A percentile compares a stretch with the other conserved stretches of the same genome.
Evolutionary conservation across 2,113 vertebrate genomes (phyloP).

Genomic region (Romanogobio albipinnatus): DNA sequence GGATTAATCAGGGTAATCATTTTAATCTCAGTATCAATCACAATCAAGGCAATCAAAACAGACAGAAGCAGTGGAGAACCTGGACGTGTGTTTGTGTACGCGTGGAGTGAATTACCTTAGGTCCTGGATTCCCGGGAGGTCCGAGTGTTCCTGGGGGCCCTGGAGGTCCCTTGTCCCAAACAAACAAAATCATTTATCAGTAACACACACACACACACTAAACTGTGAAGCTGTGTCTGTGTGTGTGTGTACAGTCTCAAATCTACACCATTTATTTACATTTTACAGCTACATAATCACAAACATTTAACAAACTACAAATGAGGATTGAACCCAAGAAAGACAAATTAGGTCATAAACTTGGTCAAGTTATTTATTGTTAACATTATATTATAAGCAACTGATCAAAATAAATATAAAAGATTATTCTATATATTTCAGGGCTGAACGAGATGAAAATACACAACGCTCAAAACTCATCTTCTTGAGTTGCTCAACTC

Average conservation of each 20-base stretch:
- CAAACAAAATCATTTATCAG: constrained; percentile 51
- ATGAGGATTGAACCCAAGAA: neutral
- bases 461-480: neutral
- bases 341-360: neutral
- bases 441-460: neutral
- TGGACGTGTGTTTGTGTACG: constrained; percentile 16
- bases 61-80: constrained; percentile 18
- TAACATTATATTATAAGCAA: neutral
- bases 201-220: too few species aligned
- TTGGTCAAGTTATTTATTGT: neutral
- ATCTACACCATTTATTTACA: neutral
- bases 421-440: neutral
- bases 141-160: constrained; percentile 86
- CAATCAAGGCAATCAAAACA: neutral
- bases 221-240: neutral
- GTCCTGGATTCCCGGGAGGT: constrained; percentile 88
- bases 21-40: neutral
- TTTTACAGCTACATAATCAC: neutral
- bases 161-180: constrained; percentile 82
- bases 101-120: constrained; percentile 77
- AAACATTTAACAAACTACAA: neutral
- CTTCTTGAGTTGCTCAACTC: neutral
- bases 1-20: neutral
- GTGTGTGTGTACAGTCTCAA: neutral
- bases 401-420: neutral